A percentile compares a stretch with the other conserved stretches of the same genome.
Evolutionary conservation across 2,113 vertebrate genomes (phyloP).

Genomic region (Erythrocercus mccallii): DNA sequence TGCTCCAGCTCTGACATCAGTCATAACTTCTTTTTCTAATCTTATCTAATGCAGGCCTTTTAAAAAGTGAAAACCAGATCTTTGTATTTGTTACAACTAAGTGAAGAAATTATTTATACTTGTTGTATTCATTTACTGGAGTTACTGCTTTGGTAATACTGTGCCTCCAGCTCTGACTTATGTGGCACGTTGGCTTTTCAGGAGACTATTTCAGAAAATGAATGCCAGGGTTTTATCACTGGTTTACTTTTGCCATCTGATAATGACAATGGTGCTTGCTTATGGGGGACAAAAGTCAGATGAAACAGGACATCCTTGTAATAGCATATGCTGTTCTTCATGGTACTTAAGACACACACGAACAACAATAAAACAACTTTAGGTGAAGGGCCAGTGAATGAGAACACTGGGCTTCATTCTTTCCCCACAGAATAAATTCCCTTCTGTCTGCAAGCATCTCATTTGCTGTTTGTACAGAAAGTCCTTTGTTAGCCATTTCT

Average conservation of each 20-base stretch:
- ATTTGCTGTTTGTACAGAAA: conserved; percentile 50
- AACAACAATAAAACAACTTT: conserved; percentile 66
- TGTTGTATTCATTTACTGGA: conserved; percentile 23
- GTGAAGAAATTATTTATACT: conserved; percentile 52
- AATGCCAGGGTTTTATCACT: conserved; percentile 44
- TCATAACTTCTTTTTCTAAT: conserved; percentile 39
- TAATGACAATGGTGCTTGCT: conserved; percentile 33
- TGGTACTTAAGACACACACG: conserved; percentile 59
- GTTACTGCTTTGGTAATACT: conserved; percentile 58
- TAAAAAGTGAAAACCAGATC: conserved; percentile 56
- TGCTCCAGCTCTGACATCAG: conserved; percentile 43
- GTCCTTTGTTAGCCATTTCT: conserved; percentile 53
- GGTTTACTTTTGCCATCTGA: conserved; percentile 58
- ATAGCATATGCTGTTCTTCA: conserved; percentile 56
- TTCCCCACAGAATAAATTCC: conserved; percentile 67
- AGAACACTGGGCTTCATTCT: conserved; percentile 61
- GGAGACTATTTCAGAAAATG: conserved; percentile 40
- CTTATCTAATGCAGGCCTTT: not conserved
- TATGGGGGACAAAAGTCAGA: conserved; percentile 57
- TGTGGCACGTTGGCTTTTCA: conserved; percentile 50
- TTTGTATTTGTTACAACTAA: conserved; percentile 57
- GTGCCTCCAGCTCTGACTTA: conserved; percentile 49
- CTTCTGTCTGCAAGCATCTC: conserved; percentile 61
- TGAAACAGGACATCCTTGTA: conserved; percentile 62
- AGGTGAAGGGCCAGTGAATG: conserved; percentile 59